phyloP scores from a whole-genome alignment of 2,888 invertebrate species.

The Lasioglossum leucozonium region DNA sequence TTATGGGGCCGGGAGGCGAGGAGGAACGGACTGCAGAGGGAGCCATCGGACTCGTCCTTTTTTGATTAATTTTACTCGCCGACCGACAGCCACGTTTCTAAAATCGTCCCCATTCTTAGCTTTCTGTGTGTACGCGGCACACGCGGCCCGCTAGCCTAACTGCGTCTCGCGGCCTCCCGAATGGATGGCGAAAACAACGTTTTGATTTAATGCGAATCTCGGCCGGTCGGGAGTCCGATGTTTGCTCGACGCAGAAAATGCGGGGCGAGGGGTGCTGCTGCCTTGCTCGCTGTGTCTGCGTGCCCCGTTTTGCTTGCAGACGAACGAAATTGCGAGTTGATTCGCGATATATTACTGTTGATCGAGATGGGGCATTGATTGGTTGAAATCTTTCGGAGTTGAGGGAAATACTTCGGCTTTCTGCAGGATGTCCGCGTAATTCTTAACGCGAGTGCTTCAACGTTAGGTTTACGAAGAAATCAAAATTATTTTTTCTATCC shows the following conservation, averaged over 20 bases:
- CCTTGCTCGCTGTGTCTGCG: neutral
- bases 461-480: too few species aligned
- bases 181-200: conserved; percentile 31
- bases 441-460: neutral
- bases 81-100: conserved; percentile 72
- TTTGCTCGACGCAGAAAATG: neutral
- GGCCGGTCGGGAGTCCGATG: neutral
- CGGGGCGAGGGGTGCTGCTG: neutral
- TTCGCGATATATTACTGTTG: neutral
- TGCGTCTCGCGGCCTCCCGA: conserved; percentile 22
- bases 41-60: conserved; percentile 63
- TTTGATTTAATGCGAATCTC: conserved; percentile 7
- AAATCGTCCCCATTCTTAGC: conserved; percentile 73
- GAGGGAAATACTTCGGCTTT: neutral
- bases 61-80: conserved; percentile 74
- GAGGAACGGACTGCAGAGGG: conserved; percentile 52
- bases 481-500: too few species aligned
- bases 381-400: neutral
- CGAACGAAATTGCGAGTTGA: neutral
- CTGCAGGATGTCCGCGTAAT: neutral
- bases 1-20: conserved; percentile 9
- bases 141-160: conserved; percentile 15
- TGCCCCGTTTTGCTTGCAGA: neutral
- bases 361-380: neutral
- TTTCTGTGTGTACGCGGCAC: conserved; percentile 59